phyloP scores from a whole-genome alignment of 2,888 invertebrate genomes.

The Pammene aurita region DNA sequence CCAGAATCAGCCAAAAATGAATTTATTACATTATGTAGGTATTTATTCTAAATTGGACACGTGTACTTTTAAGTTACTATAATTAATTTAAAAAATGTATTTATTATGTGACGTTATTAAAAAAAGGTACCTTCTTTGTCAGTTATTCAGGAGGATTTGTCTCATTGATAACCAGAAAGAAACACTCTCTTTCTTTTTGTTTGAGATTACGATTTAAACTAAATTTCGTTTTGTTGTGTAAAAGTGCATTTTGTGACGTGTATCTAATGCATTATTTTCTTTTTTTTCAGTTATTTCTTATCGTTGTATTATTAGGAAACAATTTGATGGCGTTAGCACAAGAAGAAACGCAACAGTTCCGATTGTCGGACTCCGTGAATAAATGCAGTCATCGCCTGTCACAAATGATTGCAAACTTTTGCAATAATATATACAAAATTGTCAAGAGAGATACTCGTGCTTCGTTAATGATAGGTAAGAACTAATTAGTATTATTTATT shows the following conservation, averaged over 20 bases:
- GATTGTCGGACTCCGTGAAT: conserved; percentile 63
- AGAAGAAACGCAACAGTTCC: conserved; percentile 52
- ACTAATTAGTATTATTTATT: neutral
- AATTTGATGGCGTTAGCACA: conserved; percentile 47
- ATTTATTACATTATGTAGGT: conserved; percentile 65
- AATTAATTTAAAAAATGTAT: too few species aligned
- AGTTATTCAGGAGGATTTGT: too few species aligned
- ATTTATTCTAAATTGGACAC: neutral
- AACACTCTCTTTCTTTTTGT: too few species aligned
- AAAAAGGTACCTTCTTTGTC: too few species aligned
- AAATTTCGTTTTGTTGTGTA: neutral
- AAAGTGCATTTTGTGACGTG: neutral
- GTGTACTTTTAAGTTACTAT: too few species aligned
- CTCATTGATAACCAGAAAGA: too few species aligned
- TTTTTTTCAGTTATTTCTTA: conserved; percentile 63
- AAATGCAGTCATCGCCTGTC: conserved; percentile 70
- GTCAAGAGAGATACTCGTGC: conserved; percentile 66
- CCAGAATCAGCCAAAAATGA: conserved; percentile 55
- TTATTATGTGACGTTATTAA: too few species aligned
- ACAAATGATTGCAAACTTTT: conserved; percentile 64
- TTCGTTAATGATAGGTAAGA: conserved; percentile 67
- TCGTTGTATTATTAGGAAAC: conserved; percentile 56
- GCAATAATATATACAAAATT: conserved; percentile 68
- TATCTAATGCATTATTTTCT: conserved; percentile 16
- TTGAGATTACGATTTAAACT: neutral